A percentile compares a stretch with the other conserved stretches of the same genome.
Evolutionary conservation across 2,113 vertebrate genomes (phyloP).

Genomic region (Pelvicachromis taeniatus): DNA sequence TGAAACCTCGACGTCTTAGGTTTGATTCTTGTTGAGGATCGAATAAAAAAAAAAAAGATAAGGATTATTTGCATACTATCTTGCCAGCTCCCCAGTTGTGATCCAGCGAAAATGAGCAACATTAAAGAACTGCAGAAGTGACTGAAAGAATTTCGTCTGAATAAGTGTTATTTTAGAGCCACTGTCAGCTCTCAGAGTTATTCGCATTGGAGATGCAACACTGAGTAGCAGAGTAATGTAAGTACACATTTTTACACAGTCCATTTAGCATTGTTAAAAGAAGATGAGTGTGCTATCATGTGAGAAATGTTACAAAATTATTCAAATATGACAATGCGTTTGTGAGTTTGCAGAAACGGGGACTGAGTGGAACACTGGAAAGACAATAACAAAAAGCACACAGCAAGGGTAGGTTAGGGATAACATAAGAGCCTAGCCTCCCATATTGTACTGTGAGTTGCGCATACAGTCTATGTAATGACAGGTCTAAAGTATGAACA

Average conservation of each 20-base stretch:
- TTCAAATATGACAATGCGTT: neutral
- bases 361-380: neutral
- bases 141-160: constrained; percentile 39
- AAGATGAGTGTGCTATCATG: neutral
- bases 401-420: neutral
- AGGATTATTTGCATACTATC: neutral
- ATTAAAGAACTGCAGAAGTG: constrained; percentile 36
- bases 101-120: constrained; percentile 44
- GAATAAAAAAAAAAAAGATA: neutral
- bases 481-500: neutral
- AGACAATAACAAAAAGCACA: neutral
- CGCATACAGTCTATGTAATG: neutral
- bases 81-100: constrained; percentile 35
- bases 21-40: neutral
- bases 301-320: neutral
- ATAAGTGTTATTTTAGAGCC: constrained; percentile 59
- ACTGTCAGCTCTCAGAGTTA: neutral
- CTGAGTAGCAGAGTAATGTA: neutral
- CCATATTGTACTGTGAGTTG: neutral
- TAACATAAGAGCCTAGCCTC: neutral
- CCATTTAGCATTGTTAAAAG: neutral
- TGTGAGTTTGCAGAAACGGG: neutral
- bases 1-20: neutral
- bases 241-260: neutral
- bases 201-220: neutral